These are phyloP conservation scores for Echinometra lucunter DNA, from an alignment of 53 echinoderm and acorn worm species.

Conservation along the genomic window DNA sequence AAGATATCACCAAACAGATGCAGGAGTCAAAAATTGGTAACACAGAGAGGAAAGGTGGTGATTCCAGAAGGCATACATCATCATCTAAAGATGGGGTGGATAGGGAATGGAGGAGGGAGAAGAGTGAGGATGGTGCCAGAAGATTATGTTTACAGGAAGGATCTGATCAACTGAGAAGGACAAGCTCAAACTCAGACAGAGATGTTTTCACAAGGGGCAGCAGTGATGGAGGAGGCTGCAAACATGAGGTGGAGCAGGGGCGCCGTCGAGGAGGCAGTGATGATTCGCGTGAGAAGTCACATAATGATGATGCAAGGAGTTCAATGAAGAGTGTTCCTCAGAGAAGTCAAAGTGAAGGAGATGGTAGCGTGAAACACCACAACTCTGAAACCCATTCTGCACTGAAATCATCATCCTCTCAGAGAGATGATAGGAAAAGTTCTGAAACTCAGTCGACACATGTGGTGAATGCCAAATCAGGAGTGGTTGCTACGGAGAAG, in stretches of 20 bases:
- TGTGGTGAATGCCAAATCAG: not conserved
- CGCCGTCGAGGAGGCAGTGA: not conserved
- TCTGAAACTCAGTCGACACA: not conserved
- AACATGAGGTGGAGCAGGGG: not conserved
- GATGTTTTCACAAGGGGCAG: not conserved
- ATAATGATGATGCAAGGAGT: not conserved
- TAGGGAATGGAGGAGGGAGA: not conserved
- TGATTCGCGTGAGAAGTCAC: not conserved
- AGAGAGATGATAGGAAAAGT: not conserved
- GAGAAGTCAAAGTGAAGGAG: constrained; percentile 27
- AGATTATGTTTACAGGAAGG: not conserved
- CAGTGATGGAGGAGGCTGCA: not conserved
- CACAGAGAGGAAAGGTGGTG: constrained; percentile 12
- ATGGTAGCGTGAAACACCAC: not conserved
- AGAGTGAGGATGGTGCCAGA: not conserved
- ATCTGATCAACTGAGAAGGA: not conserved
- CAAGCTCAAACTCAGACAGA: not conserved
- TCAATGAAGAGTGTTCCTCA: not conserved
- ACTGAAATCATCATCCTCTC: not conserved
- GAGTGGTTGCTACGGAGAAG: not conserved
- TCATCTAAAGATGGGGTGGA: constrained; percentile 15
- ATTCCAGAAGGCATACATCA: not conserved
- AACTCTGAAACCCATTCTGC: not conserved
- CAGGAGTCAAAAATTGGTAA: not conserved
- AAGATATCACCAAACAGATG: constrained; percentile 27